Percentiles rank a stretch among this genome's conserved stretches.
Conservation (phyloP, 2,888 invertebrate species). For the Tanytarsus gracilentus region DNA sequence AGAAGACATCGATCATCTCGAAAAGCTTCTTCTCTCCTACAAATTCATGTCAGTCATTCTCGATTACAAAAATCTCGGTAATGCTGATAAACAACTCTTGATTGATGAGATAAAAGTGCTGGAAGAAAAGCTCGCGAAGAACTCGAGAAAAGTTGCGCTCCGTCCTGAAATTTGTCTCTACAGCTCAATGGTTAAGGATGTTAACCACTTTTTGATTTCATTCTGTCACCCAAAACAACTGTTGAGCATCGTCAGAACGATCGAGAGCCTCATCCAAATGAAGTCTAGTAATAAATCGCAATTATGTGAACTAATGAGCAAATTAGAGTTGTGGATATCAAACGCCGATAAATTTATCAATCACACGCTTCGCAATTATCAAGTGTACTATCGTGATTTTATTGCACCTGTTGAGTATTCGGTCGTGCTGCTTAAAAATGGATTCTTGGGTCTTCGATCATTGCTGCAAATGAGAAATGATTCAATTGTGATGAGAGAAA, state of each 20-base stretch:
- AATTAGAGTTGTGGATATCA: constrained; percentile 38
- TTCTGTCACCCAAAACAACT: constrained; percentile 38
- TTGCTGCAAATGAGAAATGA: constrained; percentile 43
- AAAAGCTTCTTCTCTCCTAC: constrained; percentile 49
- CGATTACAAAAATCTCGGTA: constrained; percentile 39
- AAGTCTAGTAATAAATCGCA: no score
- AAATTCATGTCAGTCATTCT: constrained; percentile 42
- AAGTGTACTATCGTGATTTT: constrained; percentile 68
- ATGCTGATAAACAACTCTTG: constrained; percentile 35
- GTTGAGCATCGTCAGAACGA: no score
- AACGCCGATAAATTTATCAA: constrained; percentile 40
- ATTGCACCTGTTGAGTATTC: constrained; percentile 61
- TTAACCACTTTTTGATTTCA: constrained; percentile 39
- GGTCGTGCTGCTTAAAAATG: constrained; percentile 57
- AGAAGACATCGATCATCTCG: constrained; percentile 57
- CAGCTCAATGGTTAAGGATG: constrained; percentile 37
- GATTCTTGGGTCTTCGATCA: constrained; percentile 50
- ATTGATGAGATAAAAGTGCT: constrained; percentile 32
- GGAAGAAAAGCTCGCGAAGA: constrained; percentile 32
- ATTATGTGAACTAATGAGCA: constrained; percentile 19
- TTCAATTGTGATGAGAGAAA: constrained; percentile 25
- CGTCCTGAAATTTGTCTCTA: constrained; percentile 40
- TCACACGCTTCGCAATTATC: constrained; percentile 46
- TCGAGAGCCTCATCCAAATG: no score
- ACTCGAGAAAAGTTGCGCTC: constrained; percentile 38